These are phyloP conservation scores for Dromaius novaehollandiae DNA, from an alignment of 2,113 vertebrate genomes.

Conservation along the genomic window DNA sequence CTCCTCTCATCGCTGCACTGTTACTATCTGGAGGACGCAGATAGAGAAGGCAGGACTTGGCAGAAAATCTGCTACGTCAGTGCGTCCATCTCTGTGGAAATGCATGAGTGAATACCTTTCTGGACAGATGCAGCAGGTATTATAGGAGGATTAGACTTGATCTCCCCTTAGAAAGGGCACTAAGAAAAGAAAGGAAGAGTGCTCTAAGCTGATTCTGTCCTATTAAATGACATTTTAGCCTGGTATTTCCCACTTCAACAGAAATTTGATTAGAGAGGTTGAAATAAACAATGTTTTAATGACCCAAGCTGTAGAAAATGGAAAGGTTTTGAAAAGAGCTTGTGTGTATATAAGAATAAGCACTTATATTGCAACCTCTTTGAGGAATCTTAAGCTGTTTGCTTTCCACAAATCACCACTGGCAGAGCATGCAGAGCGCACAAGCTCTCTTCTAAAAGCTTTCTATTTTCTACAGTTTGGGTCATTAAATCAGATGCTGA, in stretches of 20 bases:
- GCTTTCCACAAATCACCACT: neutral
- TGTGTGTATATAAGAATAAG: neutral
- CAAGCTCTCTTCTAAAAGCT: neutral
- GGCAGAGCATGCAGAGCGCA: neutral
- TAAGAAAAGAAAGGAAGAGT: neutral
- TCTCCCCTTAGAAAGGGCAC: neutral
- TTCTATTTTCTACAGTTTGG: neutral
- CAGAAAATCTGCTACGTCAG: neutral
- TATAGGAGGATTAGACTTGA: neutral
- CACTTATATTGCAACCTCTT: neutral
- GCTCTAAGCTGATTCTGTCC: neutral
- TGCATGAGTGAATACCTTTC: neutral
- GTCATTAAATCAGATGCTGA: neutral
- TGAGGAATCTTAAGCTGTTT: neutral
- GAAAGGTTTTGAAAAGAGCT: neutral
- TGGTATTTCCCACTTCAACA: neutral
- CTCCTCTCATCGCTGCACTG: neutral
- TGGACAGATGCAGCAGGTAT: neutral
- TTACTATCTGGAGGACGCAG: neutral
- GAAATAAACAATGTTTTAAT: slow-evolving; percentile 35
- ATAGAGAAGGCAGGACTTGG: neutral
- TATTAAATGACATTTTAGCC: neutral
- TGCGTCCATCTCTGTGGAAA: neutral
- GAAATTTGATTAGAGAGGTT: neutral
- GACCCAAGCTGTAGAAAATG: neutral